These are phyloP conservation scores for Zaprionus nigranus DNA, from an alignment of 1,140 invertebrate genomes.

Conservation along the genomic window DNA sequence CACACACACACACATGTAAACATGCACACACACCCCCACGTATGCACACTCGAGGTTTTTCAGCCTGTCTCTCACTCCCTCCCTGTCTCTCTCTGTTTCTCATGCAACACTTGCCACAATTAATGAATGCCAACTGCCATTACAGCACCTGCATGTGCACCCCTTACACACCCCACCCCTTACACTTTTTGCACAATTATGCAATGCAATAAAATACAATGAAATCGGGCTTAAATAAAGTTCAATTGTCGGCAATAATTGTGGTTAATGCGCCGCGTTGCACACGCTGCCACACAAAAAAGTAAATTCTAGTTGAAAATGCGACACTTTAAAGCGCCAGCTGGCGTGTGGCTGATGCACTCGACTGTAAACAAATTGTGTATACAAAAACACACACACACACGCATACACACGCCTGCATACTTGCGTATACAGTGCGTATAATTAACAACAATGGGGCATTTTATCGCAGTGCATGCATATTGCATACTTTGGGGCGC, in stretches of 20 bases:
- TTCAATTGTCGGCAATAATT: constrained; percentile 45
- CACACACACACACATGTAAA: constrained; percentile 7
- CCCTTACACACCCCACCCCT: constrained; percentile 7
- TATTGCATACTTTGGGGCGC: constrained; percentile 53
- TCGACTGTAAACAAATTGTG: constrained; percentile 27
- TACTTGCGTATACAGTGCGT: background rate
- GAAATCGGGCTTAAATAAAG: constrained; percentile 43
- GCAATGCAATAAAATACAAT: constrained; percentile 39
- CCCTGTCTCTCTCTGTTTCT: background rate
- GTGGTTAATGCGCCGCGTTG: constrained; percentile 32
- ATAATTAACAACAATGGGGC: constrained; percentile 49
- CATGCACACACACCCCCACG: background rate
- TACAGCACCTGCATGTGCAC: constrained; percentile 71
- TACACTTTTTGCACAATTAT: constrained; percentile 29
- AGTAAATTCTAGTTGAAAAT: constrained; percentile 17
- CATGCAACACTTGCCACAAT: constrained; percentile 48
- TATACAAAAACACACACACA: constrained; percentile 9
- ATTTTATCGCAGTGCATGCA: constrained; percentile 24
- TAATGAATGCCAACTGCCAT: constrained; percentile 79
- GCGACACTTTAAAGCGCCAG: constrained; percentile 8
- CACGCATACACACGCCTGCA: background rate
- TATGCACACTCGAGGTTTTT: background rate
- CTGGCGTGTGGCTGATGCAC: constrained; percentile 3
- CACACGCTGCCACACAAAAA: background rate
- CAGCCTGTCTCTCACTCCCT: background rate